phyloP scores from a whole-genome alignment of 92 coral and sea anemone genomes.

The Epizoanthus illoricatus region DNA sequence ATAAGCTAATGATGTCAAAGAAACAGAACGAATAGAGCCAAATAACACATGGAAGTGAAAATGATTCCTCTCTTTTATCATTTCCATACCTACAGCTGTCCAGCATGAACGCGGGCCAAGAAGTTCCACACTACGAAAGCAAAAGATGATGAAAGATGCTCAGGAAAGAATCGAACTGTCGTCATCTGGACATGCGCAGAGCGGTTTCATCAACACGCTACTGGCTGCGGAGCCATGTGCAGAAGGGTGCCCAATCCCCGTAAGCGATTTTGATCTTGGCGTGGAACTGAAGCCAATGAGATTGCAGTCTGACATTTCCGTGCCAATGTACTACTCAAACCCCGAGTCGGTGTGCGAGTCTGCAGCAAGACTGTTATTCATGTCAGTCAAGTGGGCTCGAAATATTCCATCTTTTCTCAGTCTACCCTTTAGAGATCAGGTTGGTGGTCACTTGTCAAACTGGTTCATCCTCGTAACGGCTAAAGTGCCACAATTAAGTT shows the following conservation, averaged over 20 bases:
- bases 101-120: constrained; percentile 99
- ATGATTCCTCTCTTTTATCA: not conserved
- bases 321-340: constrained; percentile 80
- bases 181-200: constrained; percentile 58
- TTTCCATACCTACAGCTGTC: constrained; percentile 69
- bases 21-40: not conserved
- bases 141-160: constrained; percentile 87
- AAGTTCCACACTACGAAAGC: constrained; percentile 88
- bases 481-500: too few species aligned
- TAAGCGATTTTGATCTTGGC: constrained; percentile 69
- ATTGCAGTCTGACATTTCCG: constrained; percentile 74
- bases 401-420: constrained; percentile 92
- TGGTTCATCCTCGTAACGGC: too few species aligned
- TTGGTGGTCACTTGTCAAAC: not conserved
- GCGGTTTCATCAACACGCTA: constrained; percentile 81
- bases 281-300: constrained; percentile 76
- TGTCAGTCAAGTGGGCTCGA: constrained; percentile 99
- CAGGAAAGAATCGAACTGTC: constrained; percentile 78
- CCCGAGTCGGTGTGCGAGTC: constrained; percentile 94
- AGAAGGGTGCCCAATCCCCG: constrained; percentile 64
- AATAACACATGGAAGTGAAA: too few species aligned
- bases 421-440: constrained; percentile 96
- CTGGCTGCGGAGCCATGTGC: constrained; percentile 83
- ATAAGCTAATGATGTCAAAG: not conserved
- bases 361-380: constrained; percentile 92